A percentile compares a stretch with the other conserved stretches of the same genome.
Conservation (phyloP, 2,113 vertebrate genomes). For the Rhinoderma darwinii region DNA sequence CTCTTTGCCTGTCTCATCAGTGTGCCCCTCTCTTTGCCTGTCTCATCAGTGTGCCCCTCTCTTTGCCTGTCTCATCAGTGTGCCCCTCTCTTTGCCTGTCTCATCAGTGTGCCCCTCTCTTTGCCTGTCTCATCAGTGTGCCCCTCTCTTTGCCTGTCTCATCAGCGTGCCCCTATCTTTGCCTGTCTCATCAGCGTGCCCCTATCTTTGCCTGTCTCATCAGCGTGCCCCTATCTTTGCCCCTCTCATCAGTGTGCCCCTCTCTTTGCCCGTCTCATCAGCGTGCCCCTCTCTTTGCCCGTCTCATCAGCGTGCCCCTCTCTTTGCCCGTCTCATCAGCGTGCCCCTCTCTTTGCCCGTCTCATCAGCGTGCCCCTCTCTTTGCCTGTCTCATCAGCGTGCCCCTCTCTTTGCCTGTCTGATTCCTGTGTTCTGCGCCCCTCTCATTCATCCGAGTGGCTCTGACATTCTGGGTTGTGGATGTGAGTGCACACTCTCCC, state of each 20-base stretch:
- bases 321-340: neutral
- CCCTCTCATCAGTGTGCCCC: neutral
- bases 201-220: too few species aligned
- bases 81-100: neutral
- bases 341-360: neutral
- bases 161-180: neutral
- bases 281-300: too few species aligned
- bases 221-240: neutral
- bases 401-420: neutral
- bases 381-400: neutral
- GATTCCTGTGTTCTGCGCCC: neutral
- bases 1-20: neutral
- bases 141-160: neutral
- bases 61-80: neutral
- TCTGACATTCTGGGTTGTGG: neutral
- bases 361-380: neutral
- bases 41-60: neutral
- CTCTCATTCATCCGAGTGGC: neutral
- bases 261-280: too few species aligned
- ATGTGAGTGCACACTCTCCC: slow-evolving; percentile 31
- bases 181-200: neutral
- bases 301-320: too few species aligned
- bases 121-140: neutral
- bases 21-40: neutral
- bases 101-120: neutral